Percentiles rank a stretch among this genome's conserved stretches.
These are phyloP conservation scores for Petrolisthes manimaculis DNA, from an alignment of 2,888 invertebrate genomes.

Conservation along the genomic window DNA sequence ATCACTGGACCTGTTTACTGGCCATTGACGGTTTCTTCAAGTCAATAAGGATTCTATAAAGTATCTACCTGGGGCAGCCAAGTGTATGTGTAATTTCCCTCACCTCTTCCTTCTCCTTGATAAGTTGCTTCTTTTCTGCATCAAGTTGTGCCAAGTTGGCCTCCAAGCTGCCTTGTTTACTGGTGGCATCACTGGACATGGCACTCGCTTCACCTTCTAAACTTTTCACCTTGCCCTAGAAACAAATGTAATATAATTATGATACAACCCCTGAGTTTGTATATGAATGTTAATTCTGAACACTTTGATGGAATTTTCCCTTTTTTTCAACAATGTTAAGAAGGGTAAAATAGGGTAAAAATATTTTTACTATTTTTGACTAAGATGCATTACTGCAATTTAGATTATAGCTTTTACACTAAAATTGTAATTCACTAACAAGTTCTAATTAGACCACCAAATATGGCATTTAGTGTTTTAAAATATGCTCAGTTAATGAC, in stretches of 20 bases:
- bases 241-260: neutral
- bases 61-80: neutral
- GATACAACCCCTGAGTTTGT: neutral
- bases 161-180: conserved; percentile 35
- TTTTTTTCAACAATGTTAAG: too few relatives aligned
- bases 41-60: too few relatives aligned
- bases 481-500: neutral
- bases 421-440: too few relatives aligned
- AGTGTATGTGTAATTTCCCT: neutral
- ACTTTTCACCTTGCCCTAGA: conserved; percentile 30
- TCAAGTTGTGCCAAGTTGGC: conserved; percentile 14
- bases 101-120: conserved; percentile 42
- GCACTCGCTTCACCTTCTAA: conserved; percentile 38
- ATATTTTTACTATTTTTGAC: too few relatives aligned
- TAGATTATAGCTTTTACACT: neutral
- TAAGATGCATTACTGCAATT: neutral
- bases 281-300: too few relatives aligned
- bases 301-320: too few relatives aligned
- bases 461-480: neutral
- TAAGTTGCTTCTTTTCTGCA: conserved; percentile 28
- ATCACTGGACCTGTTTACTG: too few relatives aligned
- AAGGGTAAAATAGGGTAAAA: too few relatives aligned
- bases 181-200: conserved; percentile 25
- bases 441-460: neutral
- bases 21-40: too few relatives aligned